Base-by-base conservation (phyloP, 2,797 vertebrate genomes). In the Macropodus opercularis region DNA sequence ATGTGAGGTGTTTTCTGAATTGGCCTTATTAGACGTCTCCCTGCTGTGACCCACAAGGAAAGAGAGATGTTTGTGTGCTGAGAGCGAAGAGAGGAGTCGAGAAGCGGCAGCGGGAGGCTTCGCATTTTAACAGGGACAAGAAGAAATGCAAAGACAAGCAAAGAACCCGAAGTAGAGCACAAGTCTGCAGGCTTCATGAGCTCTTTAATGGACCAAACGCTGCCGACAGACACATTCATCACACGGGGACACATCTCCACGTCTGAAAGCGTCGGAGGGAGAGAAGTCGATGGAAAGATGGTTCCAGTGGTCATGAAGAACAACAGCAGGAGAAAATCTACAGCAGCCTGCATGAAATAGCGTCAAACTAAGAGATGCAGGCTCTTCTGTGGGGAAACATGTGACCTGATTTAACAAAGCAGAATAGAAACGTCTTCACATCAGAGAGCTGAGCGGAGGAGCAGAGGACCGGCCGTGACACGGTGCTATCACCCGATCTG, bases 171-270 rank as follows among this genome's bases (percentile, higher is more conserved):
- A 50, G 38, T 14, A 35, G 41, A 65, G 34, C 39, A 2, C 31
- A 11, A 40, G 48, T 34, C 40, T 63, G 19, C 44, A 58, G 55
- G 75, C 68, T 49, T 52, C 71, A 77, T 69, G 27, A 77, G 34
- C 1, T 60, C 75, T 53, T 61, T 53, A 75, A 72, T 68, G 63
- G 24, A 62, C 46, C 55, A 22, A 53, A 50, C 13, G 41, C 26
- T 56, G 41, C 50, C 31, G 57, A 70, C 57, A 48, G 67, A 64
- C 51, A 73, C 52, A 50, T 52, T 67, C 56, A 46, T 57, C 63
- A 47, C 21, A 29, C 19, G 42, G 5, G 29, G 39, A 46, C 29
- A 50, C 42, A 3, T 73, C 61, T 62, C 53, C 11, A 12, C 36
- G 7, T 24, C 52, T 32, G 24, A 38, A 40, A 47, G 22, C 35